Base-by-base conservation (phyloP, 2,888 invertebrate genomes). In the Stegana nigrithorax region DNA sequence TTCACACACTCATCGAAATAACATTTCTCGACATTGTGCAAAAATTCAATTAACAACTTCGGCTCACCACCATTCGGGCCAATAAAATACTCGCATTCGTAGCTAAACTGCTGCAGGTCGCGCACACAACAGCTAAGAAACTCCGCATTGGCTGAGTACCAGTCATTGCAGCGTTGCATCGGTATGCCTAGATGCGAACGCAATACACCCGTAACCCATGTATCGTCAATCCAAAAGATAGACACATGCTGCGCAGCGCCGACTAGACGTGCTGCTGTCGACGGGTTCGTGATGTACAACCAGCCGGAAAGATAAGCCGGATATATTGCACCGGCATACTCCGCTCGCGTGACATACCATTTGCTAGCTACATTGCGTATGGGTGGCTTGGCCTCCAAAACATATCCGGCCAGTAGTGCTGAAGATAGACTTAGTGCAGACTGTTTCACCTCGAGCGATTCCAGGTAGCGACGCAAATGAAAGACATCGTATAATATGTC, bases 191-290 rank as follows among this genome's bases (percentile, higher is more conserved):
- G 82, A 26, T 87, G 85, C 59, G 89, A 86, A 6, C 91, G 88
- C 27, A 96, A 84, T 55, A 94, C 87, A 1, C 96, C 96, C 0
- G 96, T 96, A 0, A 96, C 86, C 81, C 91, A 92, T 47, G 93
- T 91, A 81, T 97, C 96, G 80, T 97, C 96, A 64, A 97, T 95
- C 96, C 96, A 97, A 85, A 97, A 96, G 73, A 91, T 93, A 17
- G 88, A 86, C n/a, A 89, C 86, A 32, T 85, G 81, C 27, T 86
- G 80, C 0, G 90, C 88, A 69, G 88, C 86, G 2, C 87, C 79
- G 21, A 89, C 86, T 56, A 96, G 79, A 19, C 86, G 86, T 17
- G 81, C 78, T 0, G 91, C 91, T 1, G 90, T 88, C 67, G 88
- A 85, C 0, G 90, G 89, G 61, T 91, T 92, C 2, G 93, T 92